Evolutionary conservation across 2,113 vertebrate genomes (phyloP).

Genomic region (Chinchilla lanigera): DNA sequence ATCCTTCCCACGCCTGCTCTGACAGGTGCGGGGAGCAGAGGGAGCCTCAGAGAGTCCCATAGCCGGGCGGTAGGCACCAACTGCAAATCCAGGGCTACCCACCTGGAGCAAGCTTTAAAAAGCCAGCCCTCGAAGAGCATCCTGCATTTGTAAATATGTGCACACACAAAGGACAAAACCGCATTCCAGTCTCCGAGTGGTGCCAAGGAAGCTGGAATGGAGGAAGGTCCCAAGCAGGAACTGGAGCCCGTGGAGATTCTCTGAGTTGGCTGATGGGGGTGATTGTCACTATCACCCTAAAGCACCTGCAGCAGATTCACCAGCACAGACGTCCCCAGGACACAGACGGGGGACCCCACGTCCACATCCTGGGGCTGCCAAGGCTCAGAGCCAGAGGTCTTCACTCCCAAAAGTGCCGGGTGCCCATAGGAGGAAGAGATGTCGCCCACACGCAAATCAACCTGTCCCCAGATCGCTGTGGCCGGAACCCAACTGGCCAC

Average conservation of each 20-base stretch:
- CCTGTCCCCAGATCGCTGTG: background rate
- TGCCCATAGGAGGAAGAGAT: background rate
- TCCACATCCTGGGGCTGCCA: background rate
- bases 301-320: background rate
- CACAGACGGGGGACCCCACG: background rate
- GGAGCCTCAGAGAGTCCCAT: background rate
- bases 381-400: background rate
- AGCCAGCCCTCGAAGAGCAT: background rate
- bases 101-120: background rate
- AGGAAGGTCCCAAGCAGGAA: background rate
- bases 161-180: too few relatives aligned
- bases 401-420: background rate
- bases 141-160: background rate
- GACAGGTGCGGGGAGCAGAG: fast-evolving
- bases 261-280: background rate
- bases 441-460: too few relatives aligned
- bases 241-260: background rate
- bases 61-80: background rate
- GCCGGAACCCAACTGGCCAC: background rate
- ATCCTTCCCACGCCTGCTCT: background rate
- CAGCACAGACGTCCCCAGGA: background rate
- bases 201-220: too few relatives aligned
- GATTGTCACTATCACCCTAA: background rate
- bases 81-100: too few relatives aligned
- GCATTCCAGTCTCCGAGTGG: background rate